A percentile compares a stretch with the other conserved stretches of the same genome.
Conservation (phyloP, 2,888 invertebrate species). For the Erebia epiphron region DNA sequence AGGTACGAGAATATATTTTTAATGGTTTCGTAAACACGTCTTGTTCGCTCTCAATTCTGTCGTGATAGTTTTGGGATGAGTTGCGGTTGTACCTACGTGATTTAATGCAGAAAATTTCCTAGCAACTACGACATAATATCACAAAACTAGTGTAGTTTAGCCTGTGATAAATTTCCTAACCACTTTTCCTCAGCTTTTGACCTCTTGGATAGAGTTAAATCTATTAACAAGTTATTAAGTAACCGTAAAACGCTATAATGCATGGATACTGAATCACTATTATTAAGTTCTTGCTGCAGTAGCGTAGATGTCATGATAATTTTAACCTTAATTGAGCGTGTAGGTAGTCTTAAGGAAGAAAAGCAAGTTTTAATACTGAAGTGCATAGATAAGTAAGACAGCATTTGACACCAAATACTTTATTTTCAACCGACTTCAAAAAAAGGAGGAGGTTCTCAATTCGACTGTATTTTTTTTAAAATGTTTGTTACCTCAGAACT, state of each 20-base stretch:
- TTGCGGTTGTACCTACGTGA: slow-evolving; percentile 48
- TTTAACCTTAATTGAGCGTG: slow-evolving; percentile 35
- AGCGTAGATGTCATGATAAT: slow-evolving; percentile 37
- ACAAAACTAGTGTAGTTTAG: slow-evolving; percentile 42
- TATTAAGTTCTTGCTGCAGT: slow-evolving; percentile 25
- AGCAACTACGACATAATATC: slow-evolving; percentile 42
- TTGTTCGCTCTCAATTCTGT: slow-evolving; percentile 47
- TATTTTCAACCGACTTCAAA: too few relatives aligned
- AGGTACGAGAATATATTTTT: slow-evolving; percentile 30
- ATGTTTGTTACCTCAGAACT: too few relatives aligned
- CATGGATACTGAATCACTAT: slow-evolving; percentile 16
- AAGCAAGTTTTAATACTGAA: slow-evolving; percentile 17
- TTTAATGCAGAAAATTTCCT: slow-evolving; percentile 42
- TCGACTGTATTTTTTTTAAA: too few relatives aligned
- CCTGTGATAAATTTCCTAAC: slow-evolving; percentile 42
- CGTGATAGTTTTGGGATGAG: slow-evolving; percentile 54
- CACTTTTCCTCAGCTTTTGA: slow-evolving; percentile 37
- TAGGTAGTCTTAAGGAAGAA: slow-evolving; percentile 14
- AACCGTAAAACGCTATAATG: slow-evolving; percentile 29
- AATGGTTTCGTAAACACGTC: slow-evolving; percentile 43
- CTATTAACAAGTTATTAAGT: slow-evolving; percentile 34
- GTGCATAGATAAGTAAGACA: not conserved
- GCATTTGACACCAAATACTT: too few relatives aligned
- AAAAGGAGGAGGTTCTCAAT: too few relatives aligned
- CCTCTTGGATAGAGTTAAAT: slow-evolving; percentile 36